Evolutionary conservation across 2,888 invertebrate species (phyloP).

Genomic region (Lysandra bellargus): DNA sequence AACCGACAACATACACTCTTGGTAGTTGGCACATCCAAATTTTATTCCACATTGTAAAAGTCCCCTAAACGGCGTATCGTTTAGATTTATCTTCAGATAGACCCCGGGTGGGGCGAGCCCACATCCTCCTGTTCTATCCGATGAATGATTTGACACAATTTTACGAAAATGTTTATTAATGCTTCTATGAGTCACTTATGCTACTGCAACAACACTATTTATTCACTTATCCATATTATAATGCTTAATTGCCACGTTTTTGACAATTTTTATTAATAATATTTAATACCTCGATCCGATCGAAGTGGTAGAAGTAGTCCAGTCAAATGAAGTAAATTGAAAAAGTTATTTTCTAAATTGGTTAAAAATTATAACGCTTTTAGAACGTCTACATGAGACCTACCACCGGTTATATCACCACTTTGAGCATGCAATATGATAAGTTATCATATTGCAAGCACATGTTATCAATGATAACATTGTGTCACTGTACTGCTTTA

Average conservation of each 20-base stretch:
- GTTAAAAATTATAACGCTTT: too few species aligned
- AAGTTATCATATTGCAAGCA: too few species aligned
- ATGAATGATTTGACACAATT: slow-evolving; percentile 39
- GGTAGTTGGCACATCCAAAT: slow-evolving; percentile 17
- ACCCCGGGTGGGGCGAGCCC: slow-evolving; percentile 34
- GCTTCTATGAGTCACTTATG: slow-evolving; percentile 1
- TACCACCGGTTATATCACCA: too few species aligned
- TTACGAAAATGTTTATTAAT: slow-evolving; percentile 26
- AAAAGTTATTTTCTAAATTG: too few species aligned
- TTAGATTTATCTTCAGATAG: slow-evolving; percentile 47
- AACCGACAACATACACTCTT: neutral
- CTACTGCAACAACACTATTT: neutral
- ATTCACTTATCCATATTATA: neutral
- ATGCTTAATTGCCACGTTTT: too few species aligned
- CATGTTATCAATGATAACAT: too few species aligned
- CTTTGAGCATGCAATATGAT: too few species aligned
- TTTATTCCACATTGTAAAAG: slow-evolving; percentile 43
- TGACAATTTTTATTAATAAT: too few species aligned
- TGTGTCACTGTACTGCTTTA: neutral
- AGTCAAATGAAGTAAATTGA: too few species aligned
- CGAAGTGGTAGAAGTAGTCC: too few species aligned
- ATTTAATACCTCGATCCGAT: too few species aligned
- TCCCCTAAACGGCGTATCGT: slow-evolving; percentile 44
- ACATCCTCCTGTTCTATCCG: slow-evolving; percentile 35
- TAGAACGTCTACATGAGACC: too few species aligned